phyloP scores from a whole-genome alignment of 2,888 invertebrate species.

The Catocala nupta region DNA sequence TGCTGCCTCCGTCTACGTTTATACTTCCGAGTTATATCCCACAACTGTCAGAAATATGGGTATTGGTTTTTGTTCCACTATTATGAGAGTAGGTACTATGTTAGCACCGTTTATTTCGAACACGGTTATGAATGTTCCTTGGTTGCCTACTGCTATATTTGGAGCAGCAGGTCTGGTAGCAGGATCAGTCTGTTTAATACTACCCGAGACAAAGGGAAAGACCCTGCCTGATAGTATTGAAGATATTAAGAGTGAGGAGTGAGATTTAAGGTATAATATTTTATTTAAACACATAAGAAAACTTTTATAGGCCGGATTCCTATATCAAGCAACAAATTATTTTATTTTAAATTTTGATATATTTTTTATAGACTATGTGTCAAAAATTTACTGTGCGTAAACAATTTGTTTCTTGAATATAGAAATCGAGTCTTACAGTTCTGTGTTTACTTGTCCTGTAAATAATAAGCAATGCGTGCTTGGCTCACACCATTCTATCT shows the following conservation, averaged over 20 bases:
- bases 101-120: conserved; percentile 93
- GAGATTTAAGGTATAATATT: background rate
- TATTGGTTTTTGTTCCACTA: conserved; percentile 93
- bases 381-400: no score
- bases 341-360: no score
- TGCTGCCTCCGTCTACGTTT: conserved; percentile 94
- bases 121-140: conserved; percentile 80
- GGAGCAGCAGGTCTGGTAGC: conserved; percentile 90
- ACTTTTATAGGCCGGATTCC: no score
- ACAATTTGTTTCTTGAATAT: no score
- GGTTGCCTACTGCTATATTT: conserved; percentile 91
- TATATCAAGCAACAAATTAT: no score
- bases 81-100: conserved; percentile 95
- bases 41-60: conserved; percentile 95
- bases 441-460: no score
- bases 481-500: no score
- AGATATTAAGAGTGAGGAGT: conserved; percentile 86
- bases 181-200: conserved; percentile 88
- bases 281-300: no score
- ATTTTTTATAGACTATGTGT: no score
- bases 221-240: conserved; percentile 92
- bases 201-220: conserved; percentile 93
- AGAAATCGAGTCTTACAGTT: no score
- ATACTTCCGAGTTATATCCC: conserved; percentile 95
- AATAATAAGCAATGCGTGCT: no score